Evolutionary conservation across 2,888 invertebrate genomes (phyloP).

Genomic region (Xylocampa areola): DNA sequence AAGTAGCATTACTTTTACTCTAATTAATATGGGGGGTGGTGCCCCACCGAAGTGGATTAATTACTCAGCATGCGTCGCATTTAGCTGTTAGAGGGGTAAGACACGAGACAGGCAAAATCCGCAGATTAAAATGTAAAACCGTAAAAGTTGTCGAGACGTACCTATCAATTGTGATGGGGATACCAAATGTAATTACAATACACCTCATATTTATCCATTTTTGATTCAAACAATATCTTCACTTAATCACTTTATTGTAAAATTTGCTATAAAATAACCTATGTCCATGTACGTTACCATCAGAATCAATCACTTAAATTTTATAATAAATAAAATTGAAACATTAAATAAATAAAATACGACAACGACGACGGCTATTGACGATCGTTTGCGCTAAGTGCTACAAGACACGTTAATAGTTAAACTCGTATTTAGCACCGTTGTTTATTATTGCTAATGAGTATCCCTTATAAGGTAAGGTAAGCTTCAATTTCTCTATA

Average conservation of each 20-base stretch:
- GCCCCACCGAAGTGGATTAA: conserved; percentile 61
- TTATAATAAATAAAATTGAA: background rate
- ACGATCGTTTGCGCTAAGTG: conserved; percentile 2
- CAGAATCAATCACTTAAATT: too few species aligned
- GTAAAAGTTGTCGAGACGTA: background rate
- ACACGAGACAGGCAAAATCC: conserved; percentile 21
- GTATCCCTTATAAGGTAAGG: background rate
- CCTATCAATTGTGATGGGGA: background rate
- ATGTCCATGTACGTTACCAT: background rate
- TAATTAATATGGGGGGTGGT: conserved; percentile 65
- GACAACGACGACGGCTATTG: conserved; percentile 1
- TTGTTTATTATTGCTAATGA: conserved; percentile 16
- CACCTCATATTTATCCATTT: too few species aligned
- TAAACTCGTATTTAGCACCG: conserved; percentile 6
- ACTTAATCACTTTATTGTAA: background rate
- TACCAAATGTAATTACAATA: background rate
- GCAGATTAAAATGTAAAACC: background rate
- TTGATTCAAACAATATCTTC: too few species aligned
- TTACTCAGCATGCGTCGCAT: conserved; percentile 57
- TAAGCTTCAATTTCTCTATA: conserved; percentile 9
- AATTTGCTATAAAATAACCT: background rate
- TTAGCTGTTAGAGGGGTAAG: conserved; percentile 42
- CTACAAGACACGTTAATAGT: conserved; percentile 17
- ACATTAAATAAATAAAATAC: background rate
- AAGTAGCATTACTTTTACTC: conserved; percentile 61